Conservation (phyloP, 2,888 invertebrate genomes). For the Stegana nigrithorax region DNA sequence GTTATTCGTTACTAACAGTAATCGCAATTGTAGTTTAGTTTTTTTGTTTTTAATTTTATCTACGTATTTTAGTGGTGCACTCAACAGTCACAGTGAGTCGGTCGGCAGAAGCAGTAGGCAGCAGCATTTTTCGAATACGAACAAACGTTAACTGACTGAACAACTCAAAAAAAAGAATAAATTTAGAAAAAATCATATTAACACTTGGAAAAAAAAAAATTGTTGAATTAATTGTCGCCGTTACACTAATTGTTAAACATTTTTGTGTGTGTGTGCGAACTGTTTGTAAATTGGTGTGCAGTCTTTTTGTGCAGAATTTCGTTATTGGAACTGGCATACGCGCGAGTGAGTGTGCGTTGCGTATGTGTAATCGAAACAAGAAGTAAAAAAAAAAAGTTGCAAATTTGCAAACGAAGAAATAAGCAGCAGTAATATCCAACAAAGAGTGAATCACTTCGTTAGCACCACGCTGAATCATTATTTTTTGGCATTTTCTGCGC, state of each 20-base stretch:
- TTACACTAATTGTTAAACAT: slow-evolving; percentile 35
- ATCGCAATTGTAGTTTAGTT: no score
- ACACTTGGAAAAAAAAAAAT: slow-evolving; percentile 13
- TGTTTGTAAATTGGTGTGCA: slow-evolving; percentile 29
- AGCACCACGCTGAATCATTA: slow-evolving; percentile 41
- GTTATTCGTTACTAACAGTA: no score
- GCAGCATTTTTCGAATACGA: not conserved
- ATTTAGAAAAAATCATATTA: no score
- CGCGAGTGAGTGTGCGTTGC: slow-evolving; percentile 34
- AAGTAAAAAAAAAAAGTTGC: slow-evolving; percentile 44
- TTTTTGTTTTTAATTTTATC: no score
- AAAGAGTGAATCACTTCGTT: slow-evolving; percentile 48
- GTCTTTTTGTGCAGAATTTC: slow-evolving; percentile 4
- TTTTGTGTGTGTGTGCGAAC: slow-evolving; percentile 28
- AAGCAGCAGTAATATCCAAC: slow-evolving; percentile 31
- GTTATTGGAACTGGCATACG: slow-evolving; percentile 6
- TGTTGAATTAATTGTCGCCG: slow-evolving; percentile 30
- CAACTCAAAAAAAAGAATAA: not conserved
- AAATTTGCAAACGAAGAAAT: slow-evolving; percentile 37
- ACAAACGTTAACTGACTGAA: not conserved
- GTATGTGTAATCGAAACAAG: slow-evolving; percentile 41
- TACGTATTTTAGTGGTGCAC: no score
- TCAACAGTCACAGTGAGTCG: no score
- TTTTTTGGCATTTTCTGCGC: slow-evolving; percentile 36
- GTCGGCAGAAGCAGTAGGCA: not conserved